A percentile compares a stretch with the other conserved stretches of the same genome.
Conservation (phyloP, 2,113 vertebrate species). For the Diadophis punctatus region DNA sequence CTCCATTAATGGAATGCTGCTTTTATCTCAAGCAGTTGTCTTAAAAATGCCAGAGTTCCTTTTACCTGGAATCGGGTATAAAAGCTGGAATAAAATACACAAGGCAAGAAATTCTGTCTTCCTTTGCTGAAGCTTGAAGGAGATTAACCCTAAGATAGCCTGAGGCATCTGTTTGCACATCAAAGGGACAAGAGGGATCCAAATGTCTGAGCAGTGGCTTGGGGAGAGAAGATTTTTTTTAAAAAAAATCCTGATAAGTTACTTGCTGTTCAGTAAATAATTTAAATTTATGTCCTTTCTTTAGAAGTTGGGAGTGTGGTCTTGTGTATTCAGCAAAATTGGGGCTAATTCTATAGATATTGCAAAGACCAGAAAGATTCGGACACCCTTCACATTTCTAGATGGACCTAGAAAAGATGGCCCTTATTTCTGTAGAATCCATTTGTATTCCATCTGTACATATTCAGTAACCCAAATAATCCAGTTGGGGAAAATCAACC, state of each 20-base stretch:
- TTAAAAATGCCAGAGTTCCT: background rate
- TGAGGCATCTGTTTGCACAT: background rate
- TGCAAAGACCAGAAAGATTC: background rate
- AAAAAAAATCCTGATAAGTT: background rate
- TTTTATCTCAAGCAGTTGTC: background rate
- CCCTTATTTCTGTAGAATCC: background rate
- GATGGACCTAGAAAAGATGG: background rate
- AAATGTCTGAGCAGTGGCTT: background rate
- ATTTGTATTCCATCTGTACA: background rate
- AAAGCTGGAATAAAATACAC: background rate
- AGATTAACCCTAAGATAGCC: background rate
- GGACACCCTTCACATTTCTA: background rate
- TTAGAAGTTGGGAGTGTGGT: background rate
- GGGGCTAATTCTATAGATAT: background rate
- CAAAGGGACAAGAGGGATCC: background rate
- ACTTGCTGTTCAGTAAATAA: background rate
- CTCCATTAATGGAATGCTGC: background rate
- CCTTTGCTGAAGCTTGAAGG: background rate
- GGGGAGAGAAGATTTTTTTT: background rate
- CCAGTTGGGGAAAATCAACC: background rate
- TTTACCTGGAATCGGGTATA: background rate
- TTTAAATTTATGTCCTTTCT: background rate
- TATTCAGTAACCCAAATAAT: background rate
- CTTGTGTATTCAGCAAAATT: background rate
- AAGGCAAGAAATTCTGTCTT: background rate